Percentiles rank a stretch among this genome's conserved stretches.
These are phyloP conservation scores for Pseudotriccus pelzelni DNA, from an alignment of 2,797 vertebrate species.

Conservation along the genomic window DNA sequence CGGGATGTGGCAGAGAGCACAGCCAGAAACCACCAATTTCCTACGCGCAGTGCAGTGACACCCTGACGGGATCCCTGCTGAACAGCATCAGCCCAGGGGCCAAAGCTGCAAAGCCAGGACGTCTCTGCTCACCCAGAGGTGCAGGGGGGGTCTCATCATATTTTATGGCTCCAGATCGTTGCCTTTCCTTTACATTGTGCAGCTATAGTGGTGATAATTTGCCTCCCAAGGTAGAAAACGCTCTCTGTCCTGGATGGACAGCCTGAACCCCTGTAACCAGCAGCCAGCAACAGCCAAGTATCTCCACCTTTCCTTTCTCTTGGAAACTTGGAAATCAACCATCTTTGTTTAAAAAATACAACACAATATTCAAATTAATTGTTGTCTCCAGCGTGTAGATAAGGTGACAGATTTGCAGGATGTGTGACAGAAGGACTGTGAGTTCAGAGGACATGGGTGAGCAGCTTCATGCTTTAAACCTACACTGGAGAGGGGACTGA, in stretches of 20 bases:
- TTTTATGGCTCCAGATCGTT: background rate
- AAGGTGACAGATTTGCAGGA: background rate
- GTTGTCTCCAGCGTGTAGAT: background rate
- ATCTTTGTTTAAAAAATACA: background rate
- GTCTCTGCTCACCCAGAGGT: background rate
- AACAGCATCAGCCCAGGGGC: background rate
- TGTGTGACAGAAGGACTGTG: background rate
- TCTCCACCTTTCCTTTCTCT: background rate
- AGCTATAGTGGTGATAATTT: background rate
- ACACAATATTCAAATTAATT: background rate
- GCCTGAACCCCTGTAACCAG: background rate
- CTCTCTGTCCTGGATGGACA: background rate
- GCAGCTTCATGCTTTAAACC: background rate
- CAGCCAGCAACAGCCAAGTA: background rate
- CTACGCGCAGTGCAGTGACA: background rate
- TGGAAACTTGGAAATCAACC: background rate
- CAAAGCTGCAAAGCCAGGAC: background rate
- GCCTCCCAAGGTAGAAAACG: background rate
- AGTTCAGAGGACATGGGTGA: background rate
- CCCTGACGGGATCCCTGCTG: background rate
- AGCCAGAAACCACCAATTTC: background rate
- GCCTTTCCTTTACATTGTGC: background rate
- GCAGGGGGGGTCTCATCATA: background rate
- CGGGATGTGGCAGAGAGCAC: background rate
- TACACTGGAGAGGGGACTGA: background rate